phyloP scores from a whole-genome alignment of 2,797 vertebrate genomes.

The Gastrophryne carolinensis region DNA sequence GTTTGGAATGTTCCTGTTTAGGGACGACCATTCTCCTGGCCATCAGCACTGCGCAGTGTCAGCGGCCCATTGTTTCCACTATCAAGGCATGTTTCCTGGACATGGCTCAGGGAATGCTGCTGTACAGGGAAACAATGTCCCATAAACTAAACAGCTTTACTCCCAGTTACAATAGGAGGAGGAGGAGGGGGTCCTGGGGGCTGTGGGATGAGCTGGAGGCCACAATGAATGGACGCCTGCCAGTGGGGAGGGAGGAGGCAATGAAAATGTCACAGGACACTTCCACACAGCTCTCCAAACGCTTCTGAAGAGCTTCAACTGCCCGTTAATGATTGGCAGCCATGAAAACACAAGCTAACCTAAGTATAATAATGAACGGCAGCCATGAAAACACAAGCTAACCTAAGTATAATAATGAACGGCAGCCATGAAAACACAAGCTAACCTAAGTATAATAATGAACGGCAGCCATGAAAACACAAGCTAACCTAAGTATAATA shows the following conservation, averaged over 20 bases:
- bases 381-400: no score
- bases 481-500: no score
- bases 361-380: no score
- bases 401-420: no score
- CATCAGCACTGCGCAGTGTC: background rate
- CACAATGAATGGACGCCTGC: background rate
- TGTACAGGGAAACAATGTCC: background rate
- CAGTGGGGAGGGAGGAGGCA: background rate
- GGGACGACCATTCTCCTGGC: no score
- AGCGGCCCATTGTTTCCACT: background rate
- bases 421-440: no score
- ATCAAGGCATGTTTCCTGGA: background rate
- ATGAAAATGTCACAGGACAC: background rate
- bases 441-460: no score
- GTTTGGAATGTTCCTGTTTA: no score
- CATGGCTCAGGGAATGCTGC: background rate
- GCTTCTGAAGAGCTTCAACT: no score
- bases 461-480: no score
- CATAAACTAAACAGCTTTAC: background rate
- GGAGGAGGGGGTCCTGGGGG: background rate
- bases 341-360: no score
- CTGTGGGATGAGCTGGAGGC: background rate
- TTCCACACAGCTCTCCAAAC: background rate
- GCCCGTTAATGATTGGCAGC: no score
- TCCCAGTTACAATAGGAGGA: background rate